These are phyloP conservation scores for Amblyjoppa fuscipennis DNA, from an alignment of 2,888 invertebrate genomes.

Conservation along the genomic window DNA sequence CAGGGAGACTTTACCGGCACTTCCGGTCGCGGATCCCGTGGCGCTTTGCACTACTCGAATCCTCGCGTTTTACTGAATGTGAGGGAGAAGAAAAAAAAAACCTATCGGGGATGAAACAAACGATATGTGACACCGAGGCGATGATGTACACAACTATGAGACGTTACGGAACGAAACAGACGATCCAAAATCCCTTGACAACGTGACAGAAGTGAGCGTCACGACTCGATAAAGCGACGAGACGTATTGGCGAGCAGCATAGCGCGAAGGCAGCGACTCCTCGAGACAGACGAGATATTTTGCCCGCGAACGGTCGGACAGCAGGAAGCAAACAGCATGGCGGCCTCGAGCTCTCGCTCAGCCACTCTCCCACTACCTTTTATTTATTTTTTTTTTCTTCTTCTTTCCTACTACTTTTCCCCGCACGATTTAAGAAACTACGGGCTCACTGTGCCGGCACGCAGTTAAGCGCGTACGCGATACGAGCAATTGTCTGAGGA, in stretches of 20 bases:
- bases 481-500: not conserved
- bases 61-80: constrained; percentile 15
- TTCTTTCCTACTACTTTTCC: constrained; percentile 48
- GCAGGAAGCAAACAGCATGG: constrained; percentile 57
- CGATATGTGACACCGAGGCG: constrained; percentile 12
- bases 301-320: constrained; percentile 49
- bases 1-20: constrained; percentile 49
- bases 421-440: constrained; percentile 8
- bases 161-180: constrained; percentile 9
- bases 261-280: constrained; percentile 53
- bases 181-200: constrained; percentile 32
- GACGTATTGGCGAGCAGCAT: constrained; percentile 56
- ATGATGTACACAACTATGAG: not conserved
- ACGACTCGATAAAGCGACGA: constrained; percentile 51
- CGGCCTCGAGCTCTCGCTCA: constrained; percentile 60
- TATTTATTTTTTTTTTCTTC: constrained; percentile 33
- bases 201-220: constrained; percentile 59
- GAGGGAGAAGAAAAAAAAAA: not conserved
- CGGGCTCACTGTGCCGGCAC: not conserved
- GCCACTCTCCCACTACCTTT: constrained; percentile 16
- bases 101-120: not conserved
- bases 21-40: constrained; percentile 48
- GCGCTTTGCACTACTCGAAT: constrained; percentile 27
- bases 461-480: not conserved
- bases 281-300: constrained; percentile 40